These are phyloP conservation scores for Limanda limanda DNA, from an alignment of 2,113 vertebrate genomes.

Conservation along the genomic window DNA sequence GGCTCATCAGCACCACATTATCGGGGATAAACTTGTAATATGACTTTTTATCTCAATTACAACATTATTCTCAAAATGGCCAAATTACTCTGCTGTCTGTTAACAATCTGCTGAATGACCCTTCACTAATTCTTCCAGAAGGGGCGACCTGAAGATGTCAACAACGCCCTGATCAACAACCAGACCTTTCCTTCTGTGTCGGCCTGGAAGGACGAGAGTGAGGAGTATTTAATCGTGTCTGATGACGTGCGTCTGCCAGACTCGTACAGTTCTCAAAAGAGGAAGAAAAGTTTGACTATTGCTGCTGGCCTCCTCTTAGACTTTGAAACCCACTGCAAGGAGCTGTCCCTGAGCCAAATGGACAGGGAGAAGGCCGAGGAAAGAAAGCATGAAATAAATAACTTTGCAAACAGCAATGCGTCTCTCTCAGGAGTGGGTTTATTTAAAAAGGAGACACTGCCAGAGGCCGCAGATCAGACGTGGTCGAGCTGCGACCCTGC, in stretches of 20 bases:
- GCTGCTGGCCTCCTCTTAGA: slow-evolving; percentile 78
- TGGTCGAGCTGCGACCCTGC: neutral
- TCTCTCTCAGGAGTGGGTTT: no score
- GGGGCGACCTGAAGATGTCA: slow-evolving; percentile 85
- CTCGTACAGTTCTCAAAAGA: slow-evolving; percentile 57
- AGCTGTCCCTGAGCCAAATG: neutral
- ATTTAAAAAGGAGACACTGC: neutral
- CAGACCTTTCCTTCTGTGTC: slow-evolving; percentile 84
- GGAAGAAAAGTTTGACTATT: slow-evolving; percentile 55
- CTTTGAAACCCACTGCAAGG: slow-evolving; percentile 53
- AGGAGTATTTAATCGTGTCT: slow-evolving; percentile 88
- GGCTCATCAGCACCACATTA: no score
- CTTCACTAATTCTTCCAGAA: slow-evolving; percentile 73
- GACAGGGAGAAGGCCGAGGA: slow-evolving; percentile 49
- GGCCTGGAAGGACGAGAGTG: slow-evolving; percentile 83
- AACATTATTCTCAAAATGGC: no score
- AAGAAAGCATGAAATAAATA: slow-evolving; percentile 18
- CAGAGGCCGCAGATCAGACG: neutral
- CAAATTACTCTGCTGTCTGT: neutral
- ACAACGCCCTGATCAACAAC: slow-evolving; percentile 83
- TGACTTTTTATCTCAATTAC: no score
- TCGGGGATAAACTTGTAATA: no score
- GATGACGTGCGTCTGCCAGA: slow-evolving; percentile 76
- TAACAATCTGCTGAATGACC: neutral
- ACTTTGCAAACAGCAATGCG: no score